Conservation (phyloP, 2,888 invertebrate species). For the Buathra laborator region DNA sequence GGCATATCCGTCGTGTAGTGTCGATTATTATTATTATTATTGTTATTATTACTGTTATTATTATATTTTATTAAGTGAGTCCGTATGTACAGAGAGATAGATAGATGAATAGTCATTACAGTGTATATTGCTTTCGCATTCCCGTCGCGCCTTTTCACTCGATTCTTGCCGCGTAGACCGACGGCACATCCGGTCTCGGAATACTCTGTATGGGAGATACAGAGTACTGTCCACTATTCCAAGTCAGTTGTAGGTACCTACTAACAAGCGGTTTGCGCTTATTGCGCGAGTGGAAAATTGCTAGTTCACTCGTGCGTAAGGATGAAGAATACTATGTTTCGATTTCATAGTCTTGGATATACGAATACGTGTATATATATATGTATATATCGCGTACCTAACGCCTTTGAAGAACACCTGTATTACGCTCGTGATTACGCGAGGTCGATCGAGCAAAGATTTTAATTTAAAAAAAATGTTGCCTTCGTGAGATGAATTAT, state of each 20-base stretch:
- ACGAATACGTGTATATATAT: not conserved
- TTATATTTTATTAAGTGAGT: slow-evolving; percentile 36
- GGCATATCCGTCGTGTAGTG: slow-evolving; percentile 61
- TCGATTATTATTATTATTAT: slow-evolving; percentile 56
- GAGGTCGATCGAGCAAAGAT: not conserved
- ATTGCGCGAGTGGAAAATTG: slow-evolving; percentile 53
- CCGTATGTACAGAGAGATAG: slow-evolving; percentile 18
- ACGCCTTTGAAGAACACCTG: slow-evolving; percentile 1
- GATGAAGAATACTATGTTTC: not conserved
- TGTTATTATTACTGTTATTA: not conserved
- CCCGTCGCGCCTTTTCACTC: slow-evolving; percentile 61
- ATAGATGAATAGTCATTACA: slow-evolving; percentile 41
- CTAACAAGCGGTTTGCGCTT: slow-evolving; percentile 53
- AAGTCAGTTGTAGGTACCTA: not conserved
- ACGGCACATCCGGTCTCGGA: slow-evolving; percentile 55
- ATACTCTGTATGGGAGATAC: slow-evolving; percentile 13
- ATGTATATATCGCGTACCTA: slow-evolving; percentile 4
- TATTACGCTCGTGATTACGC: slow-evolving; percentile 37
- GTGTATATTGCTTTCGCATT: slow-evolving; percentile 53
- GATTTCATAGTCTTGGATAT: not conserved
- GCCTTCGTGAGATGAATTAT: too few relatives aligned
- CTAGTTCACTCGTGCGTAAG: slow-evolving; percentile 28
- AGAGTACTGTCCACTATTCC: not conserved
- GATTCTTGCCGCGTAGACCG: slow-evolving; percentile 53
- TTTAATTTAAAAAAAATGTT: not conserved